Conservation (phyloP, 2,888 invertebrate genomes). For the Vandiemenella viatica region DNA sequence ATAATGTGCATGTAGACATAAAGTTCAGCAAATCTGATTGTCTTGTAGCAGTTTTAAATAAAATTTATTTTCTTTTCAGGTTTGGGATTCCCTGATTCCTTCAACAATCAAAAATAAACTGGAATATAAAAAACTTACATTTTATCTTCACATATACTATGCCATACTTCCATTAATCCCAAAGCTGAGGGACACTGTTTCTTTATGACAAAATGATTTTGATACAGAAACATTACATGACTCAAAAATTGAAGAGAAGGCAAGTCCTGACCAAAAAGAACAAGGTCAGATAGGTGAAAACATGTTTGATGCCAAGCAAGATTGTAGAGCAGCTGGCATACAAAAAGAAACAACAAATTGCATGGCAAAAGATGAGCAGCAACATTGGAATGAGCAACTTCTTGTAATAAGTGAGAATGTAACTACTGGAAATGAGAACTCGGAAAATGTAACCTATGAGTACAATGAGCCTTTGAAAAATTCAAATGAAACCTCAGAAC, state of each 20-base stretch:
- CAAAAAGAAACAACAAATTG: too few relatives aligned
- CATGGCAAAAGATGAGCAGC: too few relatives aligned
- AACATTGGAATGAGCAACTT: too few relatives aligned
- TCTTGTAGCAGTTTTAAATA: background rate
- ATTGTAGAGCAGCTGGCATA: too few relatives aligned
- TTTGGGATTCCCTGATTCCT: conserved; percentile 23
- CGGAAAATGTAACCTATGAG: background rate
- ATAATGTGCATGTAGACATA: too few relatives aligned
- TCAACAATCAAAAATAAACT: conserved; percentile 19
- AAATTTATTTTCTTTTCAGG: conserved; percentile 19
- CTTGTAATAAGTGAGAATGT: too few relatives aligned
- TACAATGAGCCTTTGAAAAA: background rate
- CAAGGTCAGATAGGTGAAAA: too few relatives aligned
- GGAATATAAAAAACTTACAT: conserved; percentile 25
- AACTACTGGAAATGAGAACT: too few relatives aligned
- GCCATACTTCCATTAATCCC: conserved; percentile 22
- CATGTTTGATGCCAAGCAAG: too few relatives aligned
- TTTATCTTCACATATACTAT: conserved; percentile 26
- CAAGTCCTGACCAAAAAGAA: background rate
- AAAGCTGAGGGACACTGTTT: too few relatives aligned
- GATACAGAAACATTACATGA: background rate
- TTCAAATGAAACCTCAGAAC: background rate
- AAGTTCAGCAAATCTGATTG: too few relatives aligned
- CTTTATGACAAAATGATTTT: too few relatives aligned
- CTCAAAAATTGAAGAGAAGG: background rate